Percentiles rank a stretch among this genome's conserved stretches.
phyloP scores from a whole-genome alignment of 2,888 invertebrate genomes.

The Empis livida region DNA sequence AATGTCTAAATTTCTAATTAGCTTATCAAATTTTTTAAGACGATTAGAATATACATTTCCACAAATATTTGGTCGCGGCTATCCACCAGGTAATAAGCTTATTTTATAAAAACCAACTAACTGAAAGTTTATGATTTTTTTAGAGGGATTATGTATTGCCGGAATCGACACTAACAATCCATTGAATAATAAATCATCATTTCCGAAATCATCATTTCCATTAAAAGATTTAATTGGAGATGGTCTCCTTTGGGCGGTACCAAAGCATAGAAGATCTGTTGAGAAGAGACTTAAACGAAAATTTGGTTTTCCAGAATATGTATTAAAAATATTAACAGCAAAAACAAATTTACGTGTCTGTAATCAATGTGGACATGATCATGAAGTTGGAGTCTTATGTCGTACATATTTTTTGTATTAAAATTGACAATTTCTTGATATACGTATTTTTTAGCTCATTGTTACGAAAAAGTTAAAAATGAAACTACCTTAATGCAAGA shows the following conservation, averaged over 20 bases:
- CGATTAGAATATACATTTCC: slow-evolving; percentile 32
- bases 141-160: slow-evolving; percentile 17
- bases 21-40: slow-evolving; percentile 32
- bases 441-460: slow-evolving; percentile 61
- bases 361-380: slow-evolving; percentile 69
- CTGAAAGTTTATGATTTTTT: neutral
- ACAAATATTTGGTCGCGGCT: slow-evolving; percentile 29
- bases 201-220: neutral
- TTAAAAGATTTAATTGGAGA: slow-evolving; percentile 51
- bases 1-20: neutral
- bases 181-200: neutral
- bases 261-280: slow-evolving; percentile 60
- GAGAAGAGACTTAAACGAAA: slow-evolving; percentile 62
- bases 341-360: slow-evolving; percentile 66
- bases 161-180: slow-evolving; percentile 11
- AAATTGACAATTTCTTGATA: too few relatives aligned
- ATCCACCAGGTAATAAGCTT: slow-evolving; percentile 38
- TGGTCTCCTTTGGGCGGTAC: slow-evolving; percentile 71
- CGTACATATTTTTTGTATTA: too few relatives aligned
- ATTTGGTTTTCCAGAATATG: slow-evolving; percentile 53
- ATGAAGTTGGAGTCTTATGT: slow-evolving; percentile 67
- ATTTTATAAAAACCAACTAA: neutral
- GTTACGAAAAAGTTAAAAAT: slow-evolving; percentile 66
- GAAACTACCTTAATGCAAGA: slow-evolving; percentile 74
- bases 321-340: slow-evolving; percentile 55